Conservation (phyloP, 2,888 invertebrate species). For the Tipula unca region DNA sequence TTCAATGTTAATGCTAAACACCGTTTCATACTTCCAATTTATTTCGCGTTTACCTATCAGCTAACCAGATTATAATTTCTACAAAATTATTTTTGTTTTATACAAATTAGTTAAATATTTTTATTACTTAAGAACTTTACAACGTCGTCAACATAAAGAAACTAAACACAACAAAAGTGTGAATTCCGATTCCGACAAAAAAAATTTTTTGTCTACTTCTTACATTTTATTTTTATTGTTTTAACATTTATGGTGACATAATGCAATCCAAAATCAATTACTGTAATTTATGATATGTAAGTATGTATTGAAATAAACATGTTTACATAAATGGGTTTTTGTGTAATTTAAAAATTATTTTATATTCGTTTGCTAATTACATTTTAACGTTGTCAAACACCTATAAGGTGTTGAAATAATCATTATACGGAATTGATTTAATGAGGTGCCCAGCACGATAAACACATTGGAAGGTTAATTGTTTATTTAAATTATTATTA, state of each 20-base stretch:
- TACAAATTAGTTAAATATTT: neutral
- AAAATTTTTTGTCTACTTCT: neutral
- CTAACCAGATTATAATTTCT: too few relatives aligned
- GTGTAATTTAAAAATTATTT: neutral
- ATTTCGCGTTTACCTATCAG: too few relatives aligned
- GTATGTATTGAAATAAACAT: neutral
- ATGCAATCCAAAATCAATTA: conserved; percentile 8
- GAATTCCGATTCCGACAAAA: neutral
- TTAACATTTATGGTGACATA: conserved; percentile 9
- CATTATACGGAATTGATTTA: neutral
- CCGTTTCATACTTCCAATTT: too few relatives aligned
- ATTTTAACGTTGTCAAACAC: neutral
- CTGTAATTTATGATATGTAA: neutral
- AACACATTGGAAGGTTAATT: neutral
- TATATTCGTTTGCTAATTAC: neutral
- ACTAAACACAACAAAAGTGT: neutral
- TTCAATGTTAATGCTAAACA: too few relatives aligned
- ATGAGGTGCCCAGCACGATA: neutral
- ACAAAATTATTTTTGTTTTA: too few relatives aligned
- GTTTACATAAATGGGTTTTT: neutral
- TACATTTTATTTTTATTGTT: neutral
- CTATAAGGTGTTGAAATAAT: neutral
- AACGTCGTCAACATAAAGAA: neutral
- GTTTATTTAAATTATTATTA: neutral
- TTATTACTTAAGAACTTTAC: neutral